Percentiles rank a stretch among this genome's conserved stretches.
phyloP scores from a whole-genome alignment of 1,140 invertebrate genomes.

The Samia ricini region DNA sequence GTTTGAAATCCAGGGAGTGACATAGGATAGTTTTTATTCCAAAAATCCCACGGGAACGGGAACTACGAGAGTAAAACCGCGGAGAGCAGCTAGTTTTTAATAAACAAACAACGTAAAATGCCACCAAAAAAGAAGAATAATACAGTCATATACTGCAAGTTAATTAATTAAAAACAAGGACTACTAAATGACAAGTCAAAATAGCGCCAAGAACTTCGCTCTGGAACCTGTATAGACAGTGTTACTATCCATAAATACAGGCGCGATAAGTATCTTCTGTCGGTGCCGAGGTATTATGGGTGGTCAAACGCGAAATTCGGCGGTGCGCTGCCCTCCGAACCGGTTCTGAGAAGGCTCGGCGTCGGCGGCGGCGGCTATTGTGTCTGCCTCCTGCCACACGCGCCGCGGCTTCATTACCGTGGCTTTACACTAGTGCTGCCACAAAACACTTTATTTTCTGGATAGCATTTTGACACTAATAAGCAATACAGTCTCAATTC shows the following conservation, averaged over 20 bases:
- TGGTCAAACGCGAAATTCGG: slow-evolving; percentile 70
- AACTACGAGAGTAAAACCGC: no score
- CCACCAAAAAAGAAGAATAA: no score
- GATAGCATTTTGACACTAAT: no score
- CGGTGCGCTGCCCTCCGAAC: slow-evolving; percentile 57
- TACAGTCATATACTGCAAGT: no score
- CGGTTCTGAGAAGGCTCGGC: slow-evolving; percentile 61
- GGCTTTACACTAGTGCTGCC: slow-evolving; percentile 21
- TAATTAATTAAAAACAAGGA: no score
- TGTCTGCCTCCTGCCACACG: slow-evolving; percentile 56
- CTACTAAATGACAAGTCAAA: no score
- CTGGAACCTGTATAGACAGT: slow-evolving; percentile 29
- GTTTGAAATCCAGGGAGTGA: no score
- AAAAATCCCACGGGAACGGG: no score
- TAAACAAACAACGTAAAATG: no score
- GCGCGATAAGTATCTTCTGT: slow-evolving; percentile 61
- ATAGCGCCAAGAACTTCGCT: background rate
- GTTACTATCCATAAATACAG: slow-evolving; percentile 47
- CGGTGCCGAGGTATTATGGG: slow-evolving; percentile 39
- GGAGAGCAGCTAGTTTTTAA: no score
- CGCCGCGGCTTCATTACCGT: slow-evolving; percentile 53
- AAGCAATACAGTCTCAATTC: no score
- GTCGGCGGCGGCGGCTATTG: slow-evolving; percentile 53
- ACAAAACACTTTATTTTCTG: background rate
- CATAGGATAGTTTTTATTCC: no score